Evolutionary conservation across 2,888 invertebrate genomes (phyloP).

Genomic region (Phalera bucephala): DNA sequence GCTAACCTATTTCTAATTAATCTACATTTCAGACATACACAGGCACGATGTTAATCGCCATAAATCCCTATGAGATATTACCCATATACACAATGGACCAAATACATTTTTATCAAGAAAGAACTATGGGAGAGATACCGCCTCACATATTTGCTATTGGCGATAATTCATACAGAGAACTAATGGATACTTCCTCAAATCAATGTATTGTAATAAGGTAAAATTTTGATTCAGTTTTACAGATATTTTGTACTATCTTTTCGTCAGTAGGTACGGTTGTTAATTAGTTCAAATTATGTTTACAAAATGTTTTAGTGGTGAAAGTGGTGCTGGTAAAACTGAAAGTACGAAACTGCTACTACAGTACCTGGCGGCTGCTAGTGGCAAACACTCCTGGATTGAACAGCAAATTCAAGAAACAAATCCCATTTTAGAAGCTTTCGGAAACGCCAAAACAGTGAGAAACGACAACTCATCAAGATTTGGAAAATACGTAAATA

Average conservation of each 20-base stretch:
- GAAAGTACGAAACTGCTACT: slow-evolving; percentile 97
- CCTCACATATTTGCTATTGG: slow-evolving; percentile 98
- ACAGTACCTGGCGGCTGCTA: slow-evolving; percentile 96
- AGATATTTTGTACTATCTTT: no score
- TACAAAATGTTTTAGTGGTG: slow-evolving; percentile 86
- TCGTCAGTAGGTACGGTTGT: no score
- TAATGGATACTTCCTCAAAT: slow-evolving; percentile 88
- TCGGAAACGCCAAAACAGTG: slow-evolving; percentile 98
- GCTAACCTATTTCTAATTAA: no score
- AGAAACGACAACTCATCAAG: slow-evolving; percentile 98
- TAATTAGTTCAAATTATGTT: not conserved
- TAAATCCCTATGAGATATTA: slow-evolving; percentile 96
- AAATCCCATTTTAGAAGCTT: slow-evolving; percentile 98
- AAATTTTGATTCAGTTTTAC: no score
- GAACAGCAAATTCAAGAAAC: slow-evolving; percentile 98
- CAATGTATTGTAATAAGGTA: slow-evolving; percentile 98
- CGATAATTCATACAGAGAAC: slow-evolving; percentile 93
- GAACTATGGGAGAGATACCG: slow-evolving; percentile 92
- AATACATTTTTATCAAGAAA: slow-evolving; percentile 91
- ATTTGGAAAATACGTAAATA: slow-evolving; percentile 97
- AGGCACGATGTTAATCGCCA: slow-evolving; percentile 96
- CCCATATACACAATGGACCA: slow-evolving; percentile 97
- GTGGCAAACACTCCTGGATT: slow-evolving; percentile 98
- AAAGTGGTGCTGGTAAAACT: slow-evolving; percentile 98
- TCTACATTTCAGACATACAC: slow-evolving; percentile 91